Base-by-base conservation (phyloP, 2,113 vertebrate genomes). In the Malurus elegans region DNA sequence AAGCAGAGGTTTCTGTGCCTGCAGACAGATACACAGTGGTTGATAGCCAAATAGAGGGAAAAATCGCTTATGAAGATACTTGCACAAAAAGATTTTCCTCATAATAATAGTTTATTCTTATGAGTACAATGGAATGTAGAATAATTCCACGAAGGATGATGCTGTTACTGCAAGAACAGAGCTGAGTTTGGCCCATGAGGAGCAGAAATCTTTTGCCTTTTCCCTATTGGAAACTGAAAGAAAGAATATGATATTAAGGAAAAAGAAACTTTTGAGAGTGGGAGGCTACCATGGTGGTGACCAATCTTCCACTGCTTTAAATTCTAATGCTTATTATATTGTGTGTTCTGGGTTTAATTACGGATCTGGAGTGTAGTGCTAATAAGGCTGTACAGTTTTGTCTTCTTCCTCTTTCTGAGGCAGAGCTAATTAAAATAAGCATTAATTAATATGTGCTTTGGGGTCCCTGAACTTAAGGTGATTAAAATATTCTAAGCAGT, bases 401-500 rank as follows among this genome's bases (percentile, higher is more conserved):
- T 65, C 71, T 92, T 89, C 50, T 88, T 29, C 66, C 61, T 88
- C 51, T 91, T 73, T 92, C 74, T 80, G 71, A 95, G 82, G 67
- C 75, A 83, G 60, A 86, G 64, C 67, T 96, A 95, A 96, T 95
- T 94, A 96, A 93, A 91, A 92, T 73, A 93, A 66, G 16, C 82
- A 91, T 96, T 96, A 93, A 95, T 95, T 96, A 96, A 93, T 89
- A 76, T 58, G 66, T 90, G 32, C 90, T 95, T 95, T 79, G 79
- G 85, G 88, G 92, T 78, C 79, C 51, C 31, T 31, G 90, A 96
- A 91, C 70, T 93, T 92, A 70, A 91, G 62, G 12, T 94, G 81
- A 94, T 95, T 96, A 88, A 94, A 95, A 92, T 95, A 82, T 90
- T 95, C 94, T 95, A 80, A 92, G 88, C 91, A 91, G 71, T 96